A percentile compares a stretch with the other conserved stretches of the same genome.
Evolutionary conservation across 1,140 invertebrate species (phyloP).

Genomic region (Drosophila grimshawi): DNA sequence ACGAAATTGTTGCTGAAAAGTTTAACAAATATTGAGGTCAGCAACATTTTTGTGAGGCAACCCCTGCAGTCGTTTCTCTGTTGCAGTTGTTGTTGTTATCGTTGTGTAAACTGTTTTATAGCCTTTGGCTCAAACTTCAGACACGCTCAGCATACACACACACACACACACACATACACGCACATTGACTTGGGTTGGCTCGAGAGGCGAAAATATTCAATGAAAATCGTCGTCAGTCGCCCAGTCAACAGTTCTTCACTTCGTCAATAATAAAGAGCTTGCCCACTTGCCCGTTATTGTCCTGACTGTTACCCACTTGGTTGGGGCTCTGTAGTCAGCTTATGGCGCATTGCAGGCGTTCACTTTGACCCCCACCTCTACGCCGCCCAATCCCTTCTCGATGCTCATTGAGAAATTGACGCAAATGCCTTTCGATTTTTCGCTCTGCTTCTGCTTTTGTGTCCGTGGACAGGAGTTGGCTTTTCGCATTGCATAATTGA

Average conservation of each 20-base stretch:
- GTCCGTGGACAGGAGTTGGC: slow-evolving; percentile 65
- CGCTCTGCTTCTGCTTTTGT: slow-evolving; percentile 45
- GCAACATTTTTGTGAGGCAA: slow-evolving; percentile 61
- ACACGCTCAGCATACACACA: slow-evolving; percentile 54
- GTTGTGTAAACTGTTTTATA: slow-evolving; percentile 70
- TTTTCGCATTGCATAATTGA: slow-evolving; percentile 81
- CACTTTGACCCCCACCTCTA: slow-evolving; percentile 1
- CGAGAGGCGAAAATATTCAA: slow-evolving; percentile 63
- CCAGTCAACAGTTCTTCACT: slow-evolving; percentile 56
- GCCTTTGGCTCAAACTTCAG: slow-evolving; percentile 73
- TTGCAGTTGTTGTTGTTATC: slow-evolving; percentile 40
- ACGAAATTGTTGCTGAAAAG: slow-evolving; percentile 80
- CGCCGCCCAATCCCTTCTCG: background rate
- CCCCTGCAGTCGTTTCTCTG: slow-evolving; percentile 26
- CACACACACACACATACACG: slow-evolving; percentile 22
- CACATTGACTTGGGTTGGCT: background rate
- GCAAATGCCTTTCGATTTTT: slow-evolving; percentile 80
- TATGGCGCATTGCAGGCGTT: slow-evolving; percentile 51
- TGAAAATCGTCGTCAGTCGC: slow-evolving; percentile 57
- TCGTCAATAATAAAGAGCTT: slow-evolving; percentile 71
- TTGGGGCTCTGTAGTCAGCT: slow-evolving; percentile 18
- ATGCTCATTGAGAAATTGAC: slow-evolving; percentile 70
- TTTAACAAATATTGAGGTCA: slow-evolving; percentile 80
- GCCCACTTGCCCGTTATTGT: slow-evolving; percentile 49
- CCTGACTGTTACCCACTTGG: slow-evolving; percentile 48